A percentile compares a stretch with the other conserved stretches of the same genome.
Evolutionary conservation across 2,797 vertebrate species (phyloP).

Genomic region (Hephaestus fuliginosus): DNA sequence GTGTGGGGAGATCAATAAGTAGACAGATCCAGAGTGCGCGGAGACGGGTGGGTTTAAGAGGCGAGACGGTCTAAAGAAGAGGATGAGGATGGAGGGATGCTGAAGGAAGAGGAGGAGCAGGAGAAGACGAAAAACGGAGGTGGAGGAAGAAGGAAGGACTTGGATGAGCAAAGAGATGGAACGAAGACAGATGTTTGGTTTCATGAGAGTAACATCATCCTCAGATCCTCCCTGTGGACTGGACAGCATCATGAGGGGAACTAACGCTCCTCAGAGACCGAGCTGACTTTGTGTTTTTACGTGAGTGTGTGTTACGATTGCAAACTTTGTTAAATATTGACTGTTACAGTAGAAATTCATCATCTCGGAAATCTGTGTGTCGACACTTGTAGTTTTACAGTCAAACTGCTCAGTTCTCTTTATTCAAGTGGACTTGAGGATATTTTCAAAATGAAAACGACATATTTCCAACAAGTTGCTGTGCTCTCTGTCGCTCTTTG

Average conservation of each 20-base stretch:
- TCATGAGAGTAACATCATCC: constrained; percentile 24
- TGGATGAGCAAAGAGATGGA: constrained; percentile 23
- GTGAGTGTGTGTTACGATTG: not conserved
- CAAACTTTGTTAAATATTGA: too few relatives aligned
- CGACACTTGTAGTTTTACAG: not conserved
- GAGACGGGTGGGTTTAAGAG: not conserved
- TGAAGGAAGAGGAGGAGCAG: not conserved
- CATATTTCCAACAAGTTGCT: too few relatives aligned
- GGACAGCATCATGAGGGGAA: constrained; percentile 51
- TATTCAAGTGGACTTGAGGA: not conserved
- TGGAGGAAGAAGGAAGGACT: not conserved
- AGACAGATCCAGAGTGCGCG: constrained; percentile 7
- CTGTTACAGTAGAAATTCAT: not conserved
- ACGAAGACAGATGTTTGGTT: constrained; percentile 41
- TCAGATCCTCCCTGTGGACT: constrained; percentile 35
- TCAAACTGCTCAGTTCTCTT: too few relatives aligned
- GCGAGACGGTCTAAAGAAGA: not conserved
- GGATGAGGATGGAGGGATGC: constrained; percentile 8
- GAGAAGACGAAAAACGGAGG: not conserved
- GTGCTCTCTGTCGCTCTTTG: not conserved
- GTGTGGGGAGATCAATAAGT: constrained; percentile 43
- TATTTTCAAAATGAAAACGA: too few relatives aligned
- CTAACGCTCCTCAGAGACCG: constrained; percentile 10
- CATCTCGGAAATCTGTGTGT: not conserved
- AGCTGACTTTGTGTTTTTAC: not conserved